A percentile compares a stretch with the other conserved stretches of the same genome.
phyloP scores from a whole-genome alignment of 2,888 invertebrate species.

The Chaitophorus viminalis region DNA sequence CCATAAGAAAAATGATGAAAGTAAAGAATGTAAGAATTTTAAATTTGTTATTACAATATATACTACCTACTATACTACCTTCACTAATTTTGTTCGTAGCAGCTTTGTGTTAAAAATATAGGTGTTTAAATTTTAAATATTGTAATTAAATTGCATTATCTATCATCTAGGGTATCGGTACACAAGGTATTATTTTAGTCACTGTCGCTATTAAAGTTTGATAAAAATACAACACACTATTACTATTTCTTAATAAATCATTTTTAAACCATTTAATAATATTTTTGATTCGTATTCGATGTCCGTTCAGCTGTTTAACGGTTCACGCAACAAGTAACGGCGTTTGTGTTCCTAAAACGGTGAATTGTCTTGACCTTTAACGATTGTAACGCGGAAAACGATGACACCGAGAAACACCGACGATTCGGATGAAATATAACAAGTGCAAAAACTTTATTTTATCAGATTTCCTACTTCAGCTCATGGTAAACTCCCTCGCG shows the following conservation, averaged over 20 bases:
- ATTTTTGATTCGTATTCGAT: not conserved
- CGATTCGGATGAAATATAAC: constrained; percentile 1
- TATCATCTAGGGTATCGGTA: not conserved
- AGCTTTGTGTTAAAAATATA: not conserved
- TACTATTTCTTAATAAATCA: not conserved
- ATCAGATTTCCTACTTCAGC: constrained; percentile 20
- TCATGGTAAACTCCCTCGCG: not conserved
- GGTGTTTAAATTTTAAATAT: not conserved
- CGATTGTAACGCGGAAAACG: not conserved
- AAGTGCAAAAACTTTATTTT: constrained; percentile 8
- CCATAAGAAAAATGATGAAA: too few species aligned
- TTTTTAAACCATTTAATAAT: not conserved
- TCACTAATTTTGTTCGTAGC: not conserved
- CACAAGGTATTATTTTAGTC: not conserved
- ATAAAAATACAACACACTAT: not conserved
- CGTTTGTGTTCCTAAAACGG: not conserved
- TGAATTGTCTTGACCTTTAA: not conserved
- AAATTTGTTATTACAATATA: not conserved
- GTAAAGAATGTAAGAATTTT: not conserved
- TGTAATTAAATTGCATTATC: not conserved
- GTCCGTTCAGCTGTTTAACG: not conserved
- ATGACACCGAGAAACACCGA: not conserved
- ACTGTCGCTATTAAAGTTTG: not conserved
- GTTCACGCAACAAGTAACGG: constrained; percentile 31
- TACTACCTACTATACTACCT: too few species aligned